These are phyloP conservation scores for Scolopax bukidnonensis DNA, from an alignment of 2,797 vertebrate species.

Conservation along the genomic window DNA sequence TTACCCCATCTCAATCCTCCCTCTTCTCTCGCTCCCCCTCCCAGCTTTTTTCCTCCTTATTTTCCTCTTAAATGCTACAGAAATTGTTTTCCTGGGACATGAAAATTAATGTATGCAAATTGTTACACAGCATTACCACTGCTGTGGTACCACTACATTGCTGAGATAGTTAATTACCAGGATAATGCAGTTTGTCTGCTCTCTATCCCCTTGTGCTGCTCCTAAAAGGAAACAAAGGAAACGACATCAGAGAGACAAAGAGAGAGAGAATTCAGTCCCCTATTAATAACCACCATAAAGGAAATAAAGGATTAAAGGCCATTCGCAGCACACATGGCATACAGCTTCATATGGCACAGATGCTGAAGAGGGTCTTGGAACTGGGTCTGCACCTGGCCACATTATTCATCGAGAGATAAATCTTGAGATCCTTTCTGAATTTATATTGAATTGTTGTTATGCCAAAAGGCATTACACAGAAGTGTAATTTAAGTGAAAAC, in stretches of 20 bases:
- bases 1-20: background rate
- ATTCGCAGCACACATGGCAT: constrained; percentile 7
- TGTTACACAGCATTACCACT: constrained; percentile 39
- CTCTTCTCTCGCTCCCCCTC: no score
- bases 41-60: background rate
- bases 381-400: background rate
- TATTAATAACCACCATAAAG: constrained; percentile 53
- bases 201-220: constrained; percentile 38
- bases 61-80: constrained; percentile 31
- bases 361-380: constrained; percentile 2
- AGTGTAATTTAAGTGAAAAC: background rate
- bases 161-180: constrained; percentile 63
- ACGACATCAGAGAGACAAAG: constrained; percentile 21
- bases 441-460: background rate
- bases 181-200: constrained; percentile 56
- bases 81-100: constrained; percentile 42
- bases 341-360: constrained; percentile 3
- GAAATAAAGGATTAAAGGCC: constrained; percentile 56
- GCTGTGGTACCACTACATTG: background rate
- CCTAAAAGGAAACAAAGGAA: constrained; percentile 64
- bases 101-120: constrained; percentile 68
- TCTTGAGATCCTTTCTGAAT: background rate
- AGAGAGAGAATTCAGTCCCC: constrained; percentile 1
- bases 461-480: background rate
- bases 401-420: constrained; percentile 23